Base-by-base conservation (phyloP, 2,888 invertebrate genomes). In the Busseola fusca region DNA sequence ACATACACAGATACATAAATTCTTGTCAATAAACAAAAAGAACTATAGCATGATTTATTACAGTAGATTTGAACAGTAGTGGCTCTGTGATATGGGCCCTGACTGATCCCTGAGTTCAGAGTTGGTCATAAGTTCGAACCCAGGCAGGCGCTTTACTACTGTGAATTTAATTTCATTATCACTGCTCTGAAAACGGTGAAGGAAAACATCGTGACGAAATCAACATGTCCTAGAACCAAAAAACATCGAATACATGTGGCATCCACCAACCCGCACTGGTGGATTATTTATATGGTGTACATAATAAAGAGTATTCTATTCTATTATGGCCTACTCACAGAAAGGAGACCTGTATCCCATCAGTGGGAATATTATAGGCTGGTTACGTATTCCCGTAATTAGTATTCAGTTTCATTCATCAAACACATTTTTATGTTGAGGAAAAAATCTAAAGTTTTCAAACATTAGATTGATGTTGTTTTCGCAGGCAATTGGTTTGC, bases 401-500 rank as follows among this genome's bases (percentile, higher is more conserved):
- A 18, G 3, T 21, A 27, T 45, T 27, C 14, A 45, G 48, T 27
- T 62, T 30, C 30, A 62, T 48, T 30, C 2, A n/a, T 5, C 27
- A 30, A 30, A 30, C 21, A 14, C 21, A 21, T 14, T 60, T 21
- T 25, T 10, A 10, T 16, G 21, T 62, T 62, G 34, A 52, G 37
- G 40, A 12, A 48, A 48, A 48, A n/a, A 48, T 48, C 48, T 1
- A 45, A 48, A 21, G 21, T 48, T 48, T 48, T 48, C 48, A 48
- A n/a, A 48, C 21, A 21, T 48, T 48, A n/a, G 10, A n/a, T 48
- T 48, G 10, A 48, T 48, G 48, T n/a, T 21, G 48, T 48, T 48
- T 21, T 21, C 48, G 21, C 10, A 48, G 21, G 21, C 48, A 56
- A 59, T 60, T 72, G 54, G 48, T 78, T 40, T 34, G 40, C 42